phyloP scores from a whole-genome alignment of 2,797 vertebrate species.

The Smutsia temminckii region DNA sequence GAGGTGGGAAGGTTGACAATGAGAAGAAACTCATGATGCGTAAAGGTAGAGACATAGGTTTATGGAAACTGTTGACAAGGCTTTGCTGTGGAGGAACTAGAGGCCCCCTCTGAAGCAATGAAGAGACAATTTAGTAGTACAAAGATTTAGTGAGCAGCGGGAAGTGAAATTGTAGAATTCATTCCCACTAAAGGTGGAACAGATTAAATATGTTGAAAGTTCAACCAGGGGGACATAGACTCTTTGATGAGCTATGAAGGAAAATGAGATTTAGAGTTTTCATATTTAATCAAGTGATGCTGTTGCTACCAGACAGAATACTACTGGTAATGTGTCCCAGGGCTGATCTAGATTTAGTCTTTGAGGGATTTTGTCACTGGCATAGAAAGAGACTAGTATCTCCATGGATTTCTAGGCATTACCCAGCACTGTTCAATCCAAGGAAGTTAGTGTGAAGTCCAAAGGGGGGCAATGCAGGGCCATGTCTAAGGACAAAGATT shows the following conservation, averaged over 20 bases:
- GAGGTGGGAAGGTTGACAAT: conserved; percentile 19
- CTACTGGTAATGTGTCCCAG: not conserved
- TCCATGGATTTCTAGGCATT: not conserved
- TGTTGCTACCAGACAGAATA: not conserved
- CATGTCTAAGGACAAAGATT: not conserved
- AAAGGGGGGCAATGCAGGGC: not conserved
- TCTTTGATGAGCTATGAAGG: not conserved
- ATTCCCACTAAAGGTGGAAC: not conserved
- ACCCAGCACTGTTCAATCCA: not conserved
- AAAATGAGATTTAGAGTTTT: not conserved
- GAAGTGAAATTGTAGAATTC: not conserved
- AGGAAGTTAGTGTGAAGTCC: not conserved
- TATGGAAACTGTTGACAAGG: not conserved
- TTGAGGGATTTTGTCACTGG: not conserved
- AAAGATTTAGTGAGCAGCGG: not conserved
- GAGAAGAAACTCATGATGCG: not conserved
- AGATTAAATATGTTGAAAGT: not conserved
- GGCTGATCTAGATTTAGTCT: not conserved
- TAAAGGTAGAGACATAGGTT: conserved; percentile 9
- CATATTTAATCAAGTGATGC: not conserved
- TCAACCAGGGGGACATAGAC: not conserved
- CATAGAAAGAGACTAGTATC: not conserved
- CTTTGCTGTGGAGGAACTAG: not conserved
- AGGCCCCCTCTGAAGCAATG: not conserved
- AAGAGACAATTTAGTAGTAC: conserved; percentile 35